Conservation (phyloP, 1,140 invertebrate genomes). For the Drosophila ohnishii region DNA sequence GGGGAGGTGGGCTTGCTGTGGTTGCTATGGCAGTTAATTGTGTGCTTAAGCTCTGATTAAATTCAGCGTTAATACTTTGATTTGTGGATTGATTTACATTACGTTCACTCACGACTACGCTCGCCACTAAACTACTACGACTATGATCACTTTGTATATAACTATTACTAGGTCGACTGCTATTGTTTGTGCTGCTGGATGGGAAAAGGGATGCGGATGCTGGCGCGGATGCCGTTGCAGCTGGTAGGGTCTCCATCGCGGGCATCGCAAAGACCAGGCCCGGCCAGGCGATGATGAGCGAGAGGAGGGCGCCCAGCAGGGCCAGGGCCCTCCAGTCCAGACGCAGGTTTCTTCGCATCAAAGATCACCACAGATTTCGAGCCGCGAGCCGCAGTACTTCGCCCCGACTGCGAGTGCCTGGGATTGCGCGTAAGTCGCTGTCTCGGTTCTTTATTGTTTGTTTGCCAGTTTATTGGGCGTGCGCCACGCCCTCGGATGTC, state of each 20-base stretch:
- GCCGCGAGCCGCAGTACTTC: conserved; percentile 18
- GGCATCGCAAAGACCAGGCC: conserved; percentile 75
- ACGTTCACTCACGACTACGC: conserved; percentile 53
- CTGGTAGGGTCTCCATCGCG: conserved; percentile 43
- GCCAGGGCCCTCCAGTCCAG: conserved; percentile 83
- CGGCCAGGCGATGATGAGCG: conserved; percentile 73
- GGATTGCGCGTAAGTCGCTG: conserved; percentile 24
- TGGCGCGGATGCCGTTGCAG: conserved; percentile 24
- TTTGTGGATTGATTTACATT: conserved; percentile 71
- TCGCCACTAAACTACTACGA: conserved; percentile 66
- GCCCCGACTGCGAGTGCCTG: conserved; percentile 15
- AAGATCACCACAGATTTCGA: conserved; percentile 69
- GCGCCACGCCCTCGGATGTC: conserved; percentile 67
- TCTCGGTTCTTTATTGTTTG: conserved; percentile 42
- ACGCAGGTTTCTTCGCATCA: conserved; percentile 82
- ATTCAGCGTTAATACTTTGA: conserved; percentile 81
- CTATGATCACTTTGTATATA: conserved; percentile 76
- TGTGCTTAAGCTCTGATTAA: conserved; percentile 67
- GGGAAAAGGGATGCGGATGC: background rate
- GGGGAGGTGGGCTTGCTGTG: conserved; percentile 37
- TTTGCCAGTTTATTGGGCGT: conserved; percentile 40
- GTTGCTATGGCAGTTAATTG: conserved; percentile 60
- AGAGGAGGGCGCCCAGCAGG: conserved; percentile 83
- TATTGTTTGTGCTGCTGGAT: conserved; percentile 32
- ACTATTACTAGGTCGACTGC: conserved; percentile 59